phyloP scores from a whole-genome alignment of 2,888 invertebrate genomes.

The Anorthoa munda region DNA sequence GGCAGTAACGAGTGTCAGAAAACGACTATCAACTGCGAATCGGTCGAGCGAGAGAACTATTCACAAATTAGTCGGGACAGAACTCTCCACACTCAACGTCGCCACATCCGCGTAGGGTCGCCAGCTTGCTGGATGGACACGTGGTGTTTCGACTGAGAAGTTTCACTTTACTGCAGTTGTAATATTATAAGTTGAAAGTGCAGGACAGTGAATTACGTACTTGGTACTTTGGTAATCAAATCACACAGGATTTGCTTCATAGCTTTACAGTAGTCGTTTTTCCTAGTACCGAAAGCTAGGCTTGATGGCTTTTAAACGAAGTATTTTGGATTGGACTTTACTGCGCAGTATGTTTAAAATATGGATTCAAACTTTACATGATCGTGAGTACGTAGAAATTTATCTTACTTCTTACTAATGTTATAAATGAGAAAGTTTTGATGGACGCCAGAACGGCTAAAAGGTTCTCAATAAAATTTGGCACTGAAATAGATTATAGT shows the following conservation, averaged over 20 bases:
- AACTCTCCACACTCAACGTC: constrained; percentile 79
- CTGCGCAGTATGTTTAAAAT: too few relatives aligned
- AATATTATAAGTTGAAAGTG: background rate
- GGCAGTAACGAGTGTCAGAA: constrained; percentile 77
- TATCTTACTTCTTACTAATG: too few relatives aligned
- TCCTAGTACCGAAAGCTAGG: too few relatives aligned
- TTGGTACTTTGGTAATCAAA: background rate
- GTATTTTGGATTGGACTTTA: too few relatives aligned
- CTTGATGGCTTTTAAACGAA: too few relatives aligned
- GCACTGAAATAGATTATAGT: too few relatives aligned
- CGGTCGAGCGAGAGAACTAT: constrained; percentile 79
- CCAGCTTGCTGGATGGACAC: constrained; percentile 52
- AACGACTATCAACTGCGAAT: constrained; percentile 79
- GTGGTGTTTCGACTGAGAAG: constrained; percentile 6
- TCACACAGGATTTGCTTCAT: background rate
- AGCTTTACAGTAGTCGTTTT: background rate
- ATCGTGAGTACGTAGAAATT: too few relatives aligned
- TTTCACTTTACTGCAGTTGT: background rate
- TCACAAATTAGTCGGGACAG: constrained; percentile 84
- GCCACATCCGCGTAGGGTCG: constrained; percentile 78
- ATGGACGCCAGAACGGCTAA: too few relatives aligned
- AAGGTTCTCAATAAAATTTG: too few relatives aligned
- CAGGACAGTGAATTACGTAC: background rate
- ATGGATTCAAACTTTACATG: too few relatives aligned
- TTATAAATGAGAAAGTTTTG: too few relatives aligned